These are phyloP conservation scores for Drosophila falleni DNA, from an alignment of 2,888 invertebrate genomes.

Conservation along the genomic window DNA sequence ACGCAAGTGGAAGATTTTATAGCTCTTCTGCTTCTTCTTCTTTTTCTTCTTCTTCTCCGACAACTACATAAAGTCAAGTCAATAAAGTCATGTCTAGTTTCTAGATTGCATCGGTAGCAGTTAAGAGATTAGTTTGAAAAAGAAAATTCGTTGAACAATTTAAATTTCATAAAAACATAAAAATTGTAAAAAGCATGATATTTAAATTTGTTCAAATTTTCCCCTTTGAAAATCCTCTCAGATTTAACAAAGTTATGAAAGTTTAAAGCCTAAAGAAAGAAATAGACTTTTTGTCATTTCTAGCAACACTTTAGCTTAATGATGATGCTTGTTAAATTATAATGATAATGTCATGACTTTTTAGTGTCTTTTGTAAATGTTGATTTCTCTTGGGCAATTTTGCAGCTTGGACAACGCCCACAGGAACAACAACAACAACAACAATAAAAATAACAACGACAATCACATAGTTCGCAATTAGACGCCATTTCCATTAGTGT, in stretches of 20 bases:
- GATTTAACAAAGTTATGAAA: constrained; percentile 4
- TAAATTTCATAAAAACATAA: background rate
- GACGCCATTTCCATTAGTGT: constrained; percentile 61
- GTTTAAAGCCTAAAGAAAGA: constrained; percentile 6
- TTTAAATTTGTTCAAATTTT: background rate
- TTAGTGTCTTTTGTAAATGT: constrained; percentile 20
- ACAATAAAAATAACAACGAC: constrained; percentile 19
- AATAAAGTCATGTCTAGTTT: constrained; percentile 4
- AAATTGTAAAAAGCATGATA: background rate
- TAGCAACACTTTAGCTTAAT: constrained; percentile 24
- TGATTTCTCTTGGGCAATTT: constrained; percentile 41
- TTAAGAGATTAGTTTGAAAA: background rate
- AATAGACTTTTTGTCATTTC: background rate
- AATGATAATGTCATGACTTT: constrained; percentile 15
- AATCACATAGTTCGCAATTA: constrained; percentile 54
- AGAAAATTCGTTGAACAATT: background rate
- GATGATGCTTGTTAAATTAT: constrained; percentile 23
- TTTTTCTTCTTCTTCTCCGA: background rate
- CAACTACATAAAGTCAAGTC: constrained; percentile 4
- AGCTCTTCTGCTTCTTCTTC: background rate
- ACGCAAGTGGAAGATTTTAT: constrained; percentile 10
- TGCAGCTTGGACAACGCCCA: constrained; percentile 22
- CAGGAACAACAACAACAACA: constrained; percentile 12
- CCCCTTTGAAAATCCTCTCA: background rate
- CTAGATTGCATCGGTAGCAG: background rate